Base-by-base conservation (phyloP, 1,140 invertebrate species). In the Euschistus heros region DNA sequence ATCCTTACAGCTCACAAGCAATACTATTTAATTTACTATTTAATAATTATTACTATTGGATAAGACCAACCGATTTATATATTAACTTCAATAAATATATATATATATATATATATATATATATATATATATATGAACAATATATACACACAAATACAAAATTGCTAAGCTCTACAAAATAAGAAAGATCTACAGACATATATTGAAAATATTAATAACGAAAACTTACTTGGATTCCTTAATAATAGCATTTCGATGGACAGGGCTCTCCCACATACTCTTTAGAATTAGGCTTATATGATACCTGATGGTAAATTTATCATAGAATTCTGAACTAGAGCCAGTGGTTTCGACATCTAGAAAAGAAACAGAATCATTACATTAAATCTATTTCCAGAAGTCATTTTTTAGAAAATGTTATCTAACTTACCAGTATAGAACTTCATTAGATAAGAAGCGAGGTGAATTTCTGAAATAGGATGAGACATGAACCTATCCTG, bases 221-320 rank as follows among this genome's bases (percentile, higher is more conserved):
- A 37, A 37, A 6, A 69, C 70, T 66, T 68, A 76, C 69, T 85
- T 84, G 24, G 88, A 90, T 74, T 92, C 89, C 69, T 86, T 86
- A 46, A 91, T 81, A n/a, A 92, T 84, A 3, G 87, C 84, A 71
- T 85, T 77, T 50, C 82, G 78, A 69, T 86, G 84, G 2, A 82
- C 72, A n/a, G 79, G 76, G 70, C 84, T 84, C 27, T 87, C 84
- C 87, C 87, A 89, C 84, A 90, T 86, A 17, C 86, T 84, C 75
- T 97, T 96, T 57, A 98, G 83, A 72, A 98, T 94, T 71, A 97
- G 85, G 76, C 94, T 97, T 73, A 98, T 97, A 73, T 97, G 92
- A 79, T 97, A 97, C 68, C 94, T 84, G 73, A 98, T 98, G 14
- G 93, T 94, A 75, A 98, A 99, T 79, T 98, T 99, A 77, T 98